Evolutionary conservation across 2,888 invertebrate species (phyloP).

Genomic region (Onthophagus sagittarius): DNA sequence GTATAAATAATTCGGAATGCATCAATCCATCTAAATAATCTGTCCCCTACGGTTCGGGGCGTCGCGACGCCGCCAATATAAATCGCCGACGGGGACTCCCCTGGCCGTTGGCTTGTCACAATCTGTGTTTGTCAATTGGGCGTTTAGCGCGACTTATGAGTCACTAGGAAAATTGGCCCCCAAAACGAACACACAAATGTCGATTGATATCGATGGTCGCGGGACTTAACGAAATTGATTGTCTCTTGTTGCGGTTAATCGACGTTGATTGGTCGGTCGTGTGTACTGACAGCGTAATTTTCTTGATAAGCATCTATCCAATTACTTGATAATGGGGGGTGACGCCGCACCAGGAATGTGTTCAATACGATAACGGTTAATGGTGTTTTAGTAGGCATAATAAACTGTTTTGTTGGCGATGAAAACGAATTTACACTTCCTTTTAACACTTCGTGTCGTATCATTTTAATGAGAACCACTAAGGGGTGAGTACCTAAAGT

Average conservation of each 20-base stretch:
- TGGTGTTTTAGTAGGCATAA: background rate
- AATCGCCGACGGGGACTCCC: background rate
- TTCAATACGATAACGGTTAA: background rate
- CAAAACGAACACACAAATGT: background rate
- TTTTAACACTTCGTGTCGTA: background rate
- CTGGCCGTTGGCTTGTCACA: slow-evolving; percentile 40
- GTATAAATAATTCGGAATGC: slow-evolving; percentile 46
- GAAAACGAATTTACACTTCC: background rate
- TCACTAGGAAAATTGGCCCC: background rate
- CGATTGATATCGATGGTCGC: background rate
- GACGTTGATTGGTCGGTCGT: background rate
- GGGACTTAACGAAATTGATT: background rate
- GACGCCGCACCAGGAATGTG: background rate
- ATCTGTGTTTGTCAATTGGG: slow-evolving; percentile 49
- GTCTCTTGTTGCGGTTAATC: background rate
- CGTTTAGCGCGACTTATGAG: slow-evolving; percentile 34
- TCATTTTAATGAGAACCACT: background rate
- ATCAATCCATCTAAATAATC: slow-evolving; percentile 47
- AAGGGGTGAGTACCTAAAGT: background rate
- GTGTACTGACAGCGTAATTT: background rate
- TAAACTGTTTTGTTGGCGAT: background rate
- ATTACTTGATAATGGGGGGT: background rate
- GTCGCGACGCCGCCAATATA: background rate
- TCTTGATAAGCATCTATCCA: background rate
- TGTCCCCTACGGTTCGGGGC: slow-evolving; percentile 35